phyloP scores from a whole-genome alignment of 2,888 invertebrate species.

The Suillia variegata region DNA sequence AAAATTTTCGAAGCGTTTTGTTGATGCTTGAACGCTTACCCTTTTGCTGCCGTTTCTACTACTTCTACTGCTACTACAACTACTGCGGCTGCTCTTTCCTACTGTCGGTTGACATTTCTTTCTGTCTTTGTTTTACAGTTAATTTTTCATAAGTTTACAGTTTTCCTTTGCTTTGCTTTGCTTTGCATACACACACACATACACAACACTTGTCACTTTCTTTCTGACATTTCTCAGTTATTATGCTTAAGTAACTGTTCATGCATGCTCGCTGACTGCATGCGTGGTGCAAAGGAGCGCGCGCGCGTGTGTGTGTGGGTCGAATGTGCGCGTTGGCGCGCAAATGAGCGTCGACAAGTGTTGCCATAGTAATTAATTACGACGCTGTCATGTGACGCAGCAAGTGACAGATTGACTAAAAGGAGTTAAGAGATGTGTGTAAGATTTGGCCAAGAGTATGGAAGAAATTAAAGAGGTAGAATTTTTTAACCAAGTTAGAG shows the following conservation, averaged over 20 bases:
- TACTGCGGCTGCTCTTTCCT: no score
- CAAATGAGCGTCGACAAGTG: conserved; percentile 5
- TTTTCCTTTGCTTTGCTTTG: no score
- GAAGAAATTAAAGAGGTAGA: no score
- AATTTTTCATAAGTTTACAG: conserved; percentile 18
- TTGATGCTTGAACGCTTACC: neutral
- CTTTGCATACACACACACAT: conserved; percentile 3
- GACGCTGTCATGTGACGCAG: neutral
- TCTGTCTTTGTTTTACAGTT: conserved; percentile 2
- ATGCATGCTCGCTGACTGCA: conserved; percentile 18
- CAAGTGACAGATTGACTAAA: conserved; percentile 1
- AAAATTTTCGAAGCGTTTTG: neutral
- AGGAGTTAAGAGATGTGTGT: no score
- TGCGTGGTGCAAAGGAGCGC: neutral
- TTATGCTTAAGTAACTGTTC: conserved; percentile 28
- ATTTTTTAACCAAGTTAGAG: no score
- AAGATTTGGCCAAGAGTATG: no score
- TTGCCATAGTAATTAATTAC: neutral
- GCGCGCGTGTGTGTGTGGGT: neutral
- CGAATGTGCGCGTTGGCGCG: neutral
- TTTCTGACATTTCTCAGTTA: conserved; percentile 22
- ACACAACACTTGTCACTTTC: conserved; percentile 23
- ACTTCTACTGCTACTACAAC: no score
- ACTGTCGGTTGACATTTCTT: no score
- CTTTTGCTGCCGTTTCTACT: neutral